Conservation (phyloP, 2,797 vertebrate genomes). For the Betta splendens region DNA sequence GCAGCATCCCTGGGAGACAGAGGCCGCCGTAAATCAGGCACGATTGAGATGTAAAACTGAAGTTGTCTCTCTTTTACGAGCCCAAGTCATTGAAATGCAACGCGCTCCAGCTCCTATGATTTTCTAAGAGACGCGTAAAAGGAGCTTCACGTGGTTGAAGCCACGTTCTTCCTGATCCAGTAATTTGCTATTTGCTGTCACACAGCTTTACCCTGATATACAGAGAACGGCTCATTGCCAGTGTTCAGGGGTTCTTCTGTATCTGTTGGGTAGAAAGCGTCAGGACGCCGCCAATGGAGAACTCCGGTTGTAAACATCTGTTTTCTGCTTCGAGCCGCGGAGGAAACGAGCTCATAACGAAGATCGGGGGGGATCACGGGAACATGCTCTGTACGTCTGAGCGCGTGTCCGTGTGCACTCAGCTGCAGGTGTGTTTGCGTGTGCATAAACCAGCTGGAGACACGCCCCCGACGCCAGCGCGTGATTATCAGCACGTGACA, state of each 20-base stretch:
- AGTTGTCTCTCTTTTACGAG: conserved; percentile 61
- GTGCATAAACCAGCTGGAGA: conserved; percentile 39
- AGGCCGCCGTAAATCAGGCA: conserved; percentile 63
- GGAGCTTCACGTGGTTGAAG: conserved; percentile 29
- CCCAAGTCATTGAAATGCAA: conserved; percentile 51
- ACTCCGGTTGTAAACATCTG: too few species aligned
- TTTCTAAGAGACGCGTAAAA: conserved; percentile 51
- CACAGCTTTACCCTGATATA: conserved; percentile 21
- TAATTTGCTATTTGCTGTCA: conserved; percentile 9
- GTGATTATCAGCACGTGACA: too few species aligned
- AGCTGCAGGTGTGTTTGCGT: conserved; percentile 25
- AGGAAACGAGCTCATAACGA: too few species aligned
- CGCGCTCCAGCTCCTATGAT: conserved; percentile 50
- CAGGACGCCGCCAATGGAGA: too few species aligned
- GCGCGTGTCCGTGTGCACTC: conserved; percentile 1
- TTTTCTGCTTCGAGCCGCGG: too few species aligned
- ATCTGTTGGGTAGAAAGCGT: too few species aligned
- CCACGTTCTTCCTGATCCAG: conserved; percentile 22
- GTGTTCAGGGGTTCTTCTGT: too few species aligned
- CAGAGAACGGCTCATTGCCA: conserved; percentile 1
- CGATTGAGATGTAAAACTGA: conserved; percentile 73
- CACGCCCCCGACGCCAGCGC: too few species aligned
- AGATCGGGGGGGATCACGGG: too few species aligned
- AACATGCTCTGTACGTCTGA: too few species aligned
- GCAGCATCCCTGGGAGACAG: conserved; percentile 59